A percentile compares a stretch with the other conserved stretches of the same genome.
phyloP scores from a whole-genome alignment of 1,140 invertebrate species.

The Psix sp. region DNA sequence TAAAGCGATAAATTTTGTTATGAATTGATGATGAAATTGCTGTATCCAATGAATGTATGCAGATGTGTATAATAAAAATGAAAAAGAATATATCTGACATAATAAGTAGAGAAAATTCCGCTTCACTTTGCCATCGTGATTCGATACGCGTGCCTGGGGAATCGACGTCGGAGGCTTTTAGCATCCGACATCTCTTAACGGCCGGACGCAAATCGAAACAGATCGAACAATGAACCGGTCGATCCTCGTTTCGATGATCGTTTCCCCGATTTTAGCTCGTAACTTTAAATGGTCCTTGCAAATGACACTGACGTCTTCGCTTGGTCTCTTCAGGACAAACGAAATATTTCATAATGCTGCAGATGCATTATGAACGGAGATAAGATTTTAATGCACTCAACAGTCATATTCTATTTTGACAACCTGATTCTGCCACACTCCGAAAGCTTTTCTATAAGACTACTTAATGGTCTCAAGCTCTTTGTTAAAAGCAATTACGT shows the following conservation, averaged over 20 bases:
- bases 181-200: slow-evolving; percentile 52
- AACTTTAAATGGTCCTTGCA: slow-evolving; percentile 56
- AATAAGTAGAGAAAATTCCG: slow-evolving; percentile 47
- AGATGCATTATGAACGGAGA: slow-evolving; percentile 15
- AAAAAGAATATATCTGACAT: slow-evolving; percentile 51
- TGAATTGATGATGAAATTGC: slow-evolving; percentile 8
- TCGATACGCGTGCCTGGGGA: slow-evolving; percentile 59
- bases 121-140: slow-evolving; percentile 54
- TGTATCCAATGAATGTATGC: slow-evolving; percentile 15
- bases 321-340: slow-evolving; percentile 23
- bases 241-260: slow-evolving; percentile 51
- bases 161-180: slow-evolving; percentile 60
- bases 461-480: too few species aligned
- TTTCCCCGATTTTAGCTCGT: slow-evolving; percentile 52
- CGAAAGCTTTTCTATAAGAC: too few species aligned
- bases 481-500: too few species aligned
- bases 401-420: slow-evolving; percentile 18
- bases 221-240: slow-evolving; percentile 61
- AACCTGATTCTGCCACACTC: not conserved
- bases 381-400: slow-evolving; percentile 28
- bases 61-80: slow-evolving; percentile 46
- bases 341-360: slow-evolving; percentile 38
- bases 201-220: slow-evolving; percentile 62
- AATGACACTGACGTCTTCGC: slow-evolving; percentile 33
- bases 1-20: slow-evolving; percentile 32